Evolutionary conservation across 2,888 invertebrate genomes (phyloP).

Genomic region (Hyposoter didymator): DNA sequence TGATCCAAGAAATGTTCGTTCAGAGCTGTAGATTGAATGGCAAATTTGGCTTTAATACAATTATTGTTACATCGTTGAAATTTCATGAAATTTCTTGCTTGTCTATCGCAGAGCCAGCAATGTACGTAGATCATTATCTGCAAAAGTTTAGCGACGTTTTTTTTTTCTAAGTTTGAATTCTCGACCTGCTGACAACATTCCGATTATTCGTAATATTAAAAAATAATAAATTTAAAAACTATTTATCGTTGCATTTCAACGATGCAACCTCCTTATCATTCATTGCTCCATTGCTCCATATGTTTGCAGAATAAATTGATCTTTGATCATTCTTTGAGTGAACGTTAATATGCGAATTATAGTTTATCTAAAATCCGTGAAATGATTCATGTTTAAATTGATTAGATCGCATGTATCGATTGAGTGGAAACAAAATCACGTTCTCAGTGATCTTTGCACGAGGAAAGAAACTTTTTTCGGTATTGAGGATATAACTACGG

Average conservation of each 20-base stretch:
- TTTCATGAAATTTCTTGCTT: too few relatives aligned
- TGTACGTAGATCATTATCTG: too few relatives aligned
- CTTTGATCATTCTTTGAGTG: not conserved
- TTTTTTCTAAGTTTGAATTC: too few relatives aligned
- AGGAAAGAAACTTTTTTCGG: conserved; percentile 6
- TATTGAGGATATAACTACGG: conserved; percentile 27
- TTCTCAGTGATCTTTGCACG: conserved; percentile 24
- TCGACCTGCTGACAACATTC: too few relatives aligned
- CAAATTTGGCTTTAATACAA: not conserved
- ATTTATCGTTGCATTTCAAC: too few relatives aligned
- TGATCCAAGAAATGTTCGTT: not conserved
- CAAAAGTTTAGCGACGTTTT: too few relatives aligned
- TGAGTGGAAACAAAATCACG: not conserved
- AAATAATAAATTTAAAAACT: too few relatives aligned
- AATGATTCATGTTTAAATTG: conserved; percentile 10
- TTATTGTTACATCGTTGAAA: not conserved
- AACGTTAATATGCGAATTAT: not conserved
- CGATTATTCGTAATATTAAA: too few relatives aligned
- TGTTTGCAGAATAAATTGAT: not conserved
- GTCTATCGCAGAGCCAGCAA: too few relatives aligned
- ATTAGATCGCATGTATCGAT: conserved; percentile 36
- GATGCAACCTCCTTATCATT: too few relatives aligned
- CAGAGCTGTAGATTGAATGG: not conserved
- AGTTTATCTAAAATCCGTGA: not conserved
- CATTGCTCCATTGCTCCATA: too few relatives aligned